Conservation (phyloP, 2,888 invertebrate species). For the Aphelenchoides bicaudatus region DNA sequence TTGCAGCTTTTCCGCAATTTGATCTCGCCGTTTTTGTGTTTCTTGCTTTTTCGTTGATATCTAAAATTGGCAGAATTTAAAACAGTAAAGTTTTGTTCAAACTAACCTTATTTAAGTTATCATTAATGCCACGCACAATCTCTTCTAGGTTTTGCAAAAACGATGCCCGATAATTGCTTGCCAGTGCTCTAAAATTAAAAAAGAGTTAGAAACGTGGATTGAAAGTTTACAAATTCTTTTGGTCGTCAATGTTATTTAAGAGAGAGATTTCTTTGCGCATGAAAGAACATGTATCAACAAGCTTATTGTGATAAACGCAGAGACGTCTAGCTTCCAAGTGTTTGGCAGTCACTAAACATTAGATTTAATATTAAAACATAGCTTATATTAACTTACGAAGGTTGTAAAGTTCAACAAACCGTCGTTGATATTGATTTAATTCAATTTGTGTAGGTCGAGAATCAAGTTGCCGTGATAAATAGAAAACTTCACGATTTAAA, state of each 20-base stretch:
- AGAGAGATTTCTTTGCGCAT: constrained; percentile 80
- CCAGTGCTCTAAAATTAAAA: constrained; percentile 75
- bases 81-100: neutral
- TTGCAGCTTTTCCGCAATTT: constrained; percentile 66
- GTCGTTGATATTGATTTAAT: constrained; percentile 85
- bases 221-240: constrained; percentile 75
- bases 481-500: constrained; percentile 65
- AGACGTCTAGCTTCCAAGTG: constrained; percentile 96
- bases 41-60: constrained; percentile 64
- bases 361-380: neutral
- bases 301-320: constrained; percentile 88
- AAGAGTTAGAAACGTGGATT: neutral
- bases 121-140: constrained; percentile 83
- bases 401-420: constrained; percentile 92
- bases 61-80: constrained; percentile 9
- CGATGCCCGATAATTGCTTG: constrained; percentile 75
- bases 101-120: constrained; percentile 67
- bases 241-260: constrained; percentile 82
- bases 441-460: constrained; percentile 89
- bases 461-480: constrained; percentile 80
- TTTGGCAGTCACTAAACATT: constrained; percentile 67
- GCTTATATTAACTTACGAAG: constrained; percentile 67
- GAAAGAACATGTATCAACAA: constrained; percentile 88
- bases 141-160: constrained; percentile 84
- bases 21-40: constrained; percentile 71